Evolutionary conservation across 2,888 invertebrate genomes (phyloP), one percentile per base, ranked within the genome.

Genomic region (Tipula lateralis): DNA sequence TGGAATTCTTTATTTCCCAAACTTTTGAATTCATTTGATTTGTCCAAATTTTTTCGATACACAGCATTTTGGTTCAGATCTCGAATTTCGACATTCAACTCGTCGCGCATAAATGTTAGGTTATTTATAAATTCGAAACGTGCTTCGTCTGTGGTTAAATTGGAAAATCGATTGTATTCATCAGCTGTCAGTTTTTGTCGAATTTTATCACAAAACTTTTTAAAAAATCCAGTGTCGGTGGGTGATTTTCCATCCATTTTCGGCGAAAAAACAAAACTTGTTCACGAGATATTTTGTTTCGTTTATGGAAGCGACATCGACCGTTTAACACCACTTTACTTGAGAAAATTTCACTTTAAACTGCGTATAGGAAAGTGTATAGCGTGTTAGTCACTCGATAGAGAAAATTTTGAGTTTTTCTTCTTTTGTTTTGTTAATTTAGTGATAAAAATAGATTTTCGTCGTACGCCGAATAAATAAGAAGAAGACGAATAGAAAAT

Each of bases 1-100:
- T 93, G 93, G 87, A 96, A 96, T 4, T 92, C 93, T 85, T 91
- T 91, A 88, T 96, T 96, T 2, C 96, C 96, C 85, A 92, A 92
- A 87, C 93, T 92, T 89, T 96, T 96, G 39, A 93, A 89, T 85
- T 91, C 90, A n/a, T 92, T 90, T 7, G 95, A 93, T 87, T 91
- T 91, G 85, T 92, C 91, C 6, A 91, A 88, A 88, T 92, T 91
- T 89, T 96, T 91, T 87, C 91, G 88, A 85, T 87, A 86, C 88
- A 86, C 89, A 0, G 16, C 34, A 30, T 82, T 82, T 16, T 82
- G n/a, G 0, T 30, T 82, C 16, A 30, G 16, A 30, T 82, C 32
- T 82, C 82, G n/a, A 82, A 82, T 83, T 83, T 83, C 83, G 24
- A 6, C 24, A 44, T 36, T 24, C 12, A 83, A 83, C 87, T 92